Percentiles rank a stretch among this genome's conserved stretches.
These are phyloP conservation scores for Leptinotarsa haldemani DNA, from an alignment of 2,888 invertebrate genomes.

Conservation along the genomic window DNA sequence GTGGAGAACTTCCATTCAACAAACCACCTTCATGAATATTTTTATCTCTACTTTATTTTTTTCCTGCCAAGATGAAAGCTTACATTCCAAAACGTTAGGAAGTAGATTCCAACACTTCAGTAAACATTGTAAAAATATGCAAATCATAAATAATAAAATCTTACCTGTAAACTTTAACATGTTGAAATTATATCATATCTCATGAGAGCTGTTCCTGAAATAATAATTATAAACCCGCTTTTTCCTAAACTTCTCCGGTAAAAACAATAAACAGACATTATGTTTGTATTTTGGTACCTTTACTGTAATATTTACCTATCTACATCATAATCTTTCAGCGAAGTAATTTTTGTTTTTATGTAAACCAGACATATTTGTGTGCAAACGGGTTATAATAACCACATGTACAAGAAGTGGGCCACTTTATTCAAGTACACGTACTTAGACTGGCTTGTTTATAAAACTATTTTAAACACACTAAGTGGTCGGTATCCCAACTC, in stretches of 20 bases:
- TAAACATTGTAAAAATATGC: neutral
- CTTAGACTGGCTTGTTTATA: conserved; percentile 60
- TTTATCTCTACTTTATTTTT: too few species aligned
- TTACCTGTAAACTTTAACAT: conserved; percentile 14
- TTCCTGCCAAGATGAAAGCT: too few species aligned
- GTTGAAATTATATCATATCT: conserved; percentile 23
- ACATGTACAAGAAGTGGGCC: conserved; percentile 59
- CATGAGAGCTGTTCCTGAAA: neutral
- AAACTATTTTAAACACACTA: conserved; percentile 60
- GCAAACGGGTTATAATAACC: conserved; percentile 59
- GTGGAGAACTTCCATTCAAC: too few species aligned
- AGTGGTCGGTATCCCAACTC: conserved; percentile 55
- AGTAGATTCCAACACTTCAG: neutral
- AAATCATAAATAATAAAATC: conserved; percentile 8
- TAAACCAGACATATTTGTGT: conserved; percentile 53
- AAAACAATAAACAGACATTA: conserved; percentile 27
- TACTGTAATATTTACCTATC: conserved; percentile 53
- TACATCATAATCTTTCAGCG: conserved; percentile 52
- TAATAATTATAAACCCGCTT: conserved; percentile 3
- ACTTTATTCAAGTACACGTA: conserved; percentile 60
- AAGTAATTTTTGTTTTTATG: conserved; percentile 52
- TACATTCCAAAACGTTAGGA: too few species aligned
- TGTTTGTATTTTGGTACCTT: conserved; percentile 20
- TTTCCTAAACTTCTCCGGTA: neutral
- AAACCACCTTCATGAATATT: too few species aligned